Conservation (phyloP, 2,797 vertebrate genomes). For the Eulemur mongoz region DNA sequence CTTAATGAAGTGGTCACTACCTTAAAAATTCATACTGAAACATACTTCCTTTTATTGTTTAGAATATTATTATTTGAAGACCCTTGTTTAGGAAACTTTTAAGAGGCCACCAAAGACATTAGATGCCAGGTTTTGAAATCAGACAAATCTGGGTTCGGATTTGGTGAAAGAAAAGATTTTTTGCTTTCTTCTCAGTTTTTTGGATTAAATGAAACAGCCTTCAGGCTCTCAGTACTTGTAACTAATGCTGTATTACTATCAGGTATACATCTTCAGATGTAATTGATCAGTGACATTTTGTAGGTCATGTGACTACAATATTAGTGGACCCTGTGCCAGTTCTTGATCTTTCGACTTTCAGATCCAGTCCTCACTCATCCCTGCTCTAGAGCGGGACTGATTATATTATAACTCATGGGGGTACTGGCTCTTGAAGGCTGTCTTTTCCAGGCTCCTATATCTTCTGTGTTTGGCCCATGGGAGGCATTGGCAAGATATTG, state of each 20-base stretch:
- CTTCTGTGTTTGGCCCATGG: background rate
- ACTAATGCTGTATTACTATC: conserved; percentile 14
- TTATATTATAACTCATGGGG: background rate
- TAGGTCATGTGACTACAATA: background rate
- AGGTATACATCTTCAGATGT: background rate
- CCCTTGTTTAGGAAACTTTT: background rate
- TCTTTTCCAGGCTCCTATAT: background rate
- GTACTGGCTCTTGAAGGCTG: background rate
- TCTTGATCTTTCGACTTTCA: background rate
- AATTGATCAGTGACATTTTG: background rate
- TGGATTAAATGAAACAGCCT: background rate
- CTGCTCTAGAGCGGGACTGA: background rate
- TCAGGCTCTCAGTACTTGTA: background rate
- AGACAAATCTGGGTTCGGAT: conserved; percentile 5
- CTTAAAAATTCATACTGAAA: conserved; percentile 46
- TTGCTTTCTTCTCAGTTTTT: conserved; percentile 33
- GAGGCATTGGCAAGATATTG: background rate
- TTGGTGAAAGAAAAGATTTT: background rate
- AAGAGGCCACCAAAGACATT: background rate
- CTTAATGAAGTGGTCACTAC: conserved; percentile 20
- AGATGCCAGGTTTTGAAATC: background rate
- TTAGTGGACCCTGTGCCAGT: background rate
- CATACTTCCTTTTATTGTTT: conserved; percentile 28
- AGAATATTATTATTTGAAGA: conserved; percentile 25
- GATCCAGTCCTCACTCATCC: background rate